phyloP scores from a whole-genome alignment of 1,140 invertebrate genomes.

The Octopus sinensis region DNA sequence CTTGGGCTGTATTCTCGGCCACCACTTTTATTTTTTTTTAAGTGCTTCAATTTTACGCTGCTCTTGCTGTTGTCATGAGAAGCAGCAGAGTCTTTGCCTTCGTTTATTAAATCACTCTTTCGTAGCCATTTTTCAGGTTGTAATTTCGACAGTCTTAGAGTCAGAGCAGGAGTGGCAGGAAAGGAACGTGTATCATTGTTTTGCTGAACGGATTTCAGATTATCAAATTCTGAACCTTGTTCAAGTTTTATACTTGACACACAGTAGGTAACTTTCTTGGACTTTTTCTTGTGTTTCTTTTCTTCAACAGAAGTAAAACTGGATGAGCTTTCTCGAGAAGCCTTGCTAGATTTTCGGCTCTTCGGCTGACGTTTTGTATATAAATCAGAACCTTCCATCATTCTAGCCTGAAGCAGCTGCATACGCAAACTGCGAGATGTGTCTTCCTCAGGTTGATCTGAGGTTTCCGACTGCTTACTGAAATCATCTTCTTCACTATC shows the following conservation, averaged over 20 bases:
- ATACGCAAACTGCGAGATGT: background rate
- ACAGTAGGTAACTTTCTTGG: too few species aligned
- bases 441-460: background rate
- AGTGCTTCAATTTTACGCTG: background rate
- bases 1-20: background rate
- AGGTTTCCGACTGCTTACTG: background rate
- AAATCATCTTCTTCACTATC: too few species aligned
- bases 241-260: too few species aligned
- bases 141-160: background rate
- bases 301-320: too few species aligned
- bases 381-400: background rate
- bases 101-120: background rate
- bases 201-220: too few species aligned
- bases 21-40: background rate
- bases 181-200: too few species aligned
- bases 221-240: too few species aligned
- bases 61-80: background rate
- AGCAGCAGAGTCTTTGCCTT: too few species aligned
- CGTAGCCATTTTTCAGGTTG: background rate
- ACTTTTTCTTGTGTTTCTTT: too few species aligned
- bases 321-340: too few species aligned
- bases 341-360: background rate
- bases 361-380: background rate
- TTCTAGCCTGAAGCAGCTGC: background rate
- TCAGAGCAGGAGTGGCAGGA: background rate